Conservation (phyloP, 2,113 vertebrate genomes). For the Cynopterus brachyotis region DNA sequence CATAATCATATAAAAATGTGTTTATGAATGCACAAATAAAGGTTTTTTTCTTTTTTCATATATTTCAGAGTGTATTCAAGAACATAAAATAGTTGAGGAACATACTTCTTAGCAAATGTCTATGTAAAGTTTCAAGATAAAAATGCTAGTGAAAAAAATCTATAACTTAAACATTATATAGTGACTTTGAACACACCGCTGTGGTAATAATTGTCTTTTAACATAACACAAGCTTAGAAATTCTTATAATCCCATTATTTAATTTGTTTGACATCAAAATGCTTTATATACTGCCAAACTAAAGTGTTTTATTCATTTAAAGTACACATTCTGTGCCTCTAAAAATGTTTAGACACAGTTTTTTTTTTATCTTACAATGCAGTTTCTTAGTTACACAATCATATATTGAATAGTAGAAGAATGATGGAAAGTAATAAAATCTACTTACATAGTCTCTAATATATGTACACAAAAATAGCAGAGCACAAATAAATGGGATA, state of each 20-base stretch:
- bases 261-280: not conserved
- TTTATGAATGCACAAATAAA: not conserved
- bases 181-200: not conserved
- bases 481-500: constrained; percentile 36
- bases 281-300: not conserved
- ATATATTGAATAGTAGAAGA: not conserved
- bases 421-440: constrained; percentile 23
- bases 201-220: constrained; percentile 19
- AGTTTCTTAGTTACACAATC: constrained; percentile 20
- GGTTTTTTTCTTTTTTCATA: not conserved
- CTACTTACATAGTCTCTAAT: not conserved
- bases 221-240: not conserved
- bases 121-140: not conserved
- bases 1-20: not conserved
- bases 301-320: not conserved
- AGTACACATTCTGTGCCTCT: not conserved
- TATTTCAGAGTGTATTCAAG: not conserved
- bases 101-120: not conserved
- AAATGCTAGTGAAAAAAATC: not conserved
- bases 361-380: constrained; percentile 7
- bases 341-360: not conserved
- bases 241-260: not conserved
- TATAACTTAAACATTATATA: not conserved
- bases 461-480: constrained; percentile 41
- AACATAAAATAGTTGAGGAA: not conserved